These are phyloP conservation scores for Amiota mariae DNA, from an alignment of 2,888 invertebrate species.

Conservation along the genomic window DNA sequence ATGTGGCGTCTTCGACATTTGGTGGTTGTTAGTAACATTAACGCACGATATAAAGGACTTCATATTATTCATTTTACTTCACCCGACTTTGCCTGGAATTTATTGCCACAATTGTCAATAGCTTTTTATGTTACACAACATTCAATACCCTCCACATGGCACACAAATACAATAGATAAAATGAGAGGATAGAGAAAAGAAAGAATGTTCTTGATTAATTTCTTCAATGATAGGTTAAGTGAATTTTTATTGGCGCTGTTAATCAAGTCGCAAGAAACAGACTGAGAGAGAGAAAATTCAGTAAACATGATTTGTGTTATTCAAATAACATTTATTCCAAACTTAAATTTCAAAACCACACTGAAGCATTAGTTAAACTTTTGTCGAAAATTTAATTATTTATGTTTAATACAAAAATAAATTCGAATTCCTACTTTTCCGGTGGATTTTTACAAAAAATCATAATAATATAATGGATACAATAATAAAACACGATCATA, in stretches of 20 bases:
- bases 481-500: too few species aligned
- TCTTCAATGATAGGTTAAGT: conserved; percentile 48
- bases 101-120: conserved; percentile 49
- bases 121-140: conserved; percentile 52
- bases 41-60: too few species aligned
- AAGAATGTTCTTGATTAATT: conserved; percentile 53
- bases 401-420: conserved; percentile 21
- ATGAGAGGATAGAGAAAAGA: neutral
- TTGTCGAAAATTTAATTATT: conserved; percentile 26
- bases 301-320: conserved; percentile 37
- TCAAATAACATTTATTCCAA: conserved; percentile 27
- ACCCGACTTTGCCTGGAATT: conserved; percentile 30
- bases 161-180: neutral
- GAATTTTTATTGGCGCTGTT: conserved; percentile 57
- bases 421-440: too few species aligned
- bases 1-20: conserved; percentile 36
- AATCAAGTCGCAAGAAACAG: conserved; percentile 51
- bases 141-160: conserved; percentile 40
- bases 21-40: conserved; percentile 17
- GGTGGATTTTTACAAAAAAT: too few species aligned
- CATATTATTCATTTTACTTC: too few species aligned
- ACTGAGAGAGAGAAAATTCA: conserved; percentile 1
- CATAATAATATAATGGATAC: too few species aligned
- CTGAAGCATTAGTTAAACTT: neutral
- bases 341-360: too few species aligned